phyloP scores from a whole-genome alignment of 1,140 invertebrate species.

The Aphelinus certus region DNA sequence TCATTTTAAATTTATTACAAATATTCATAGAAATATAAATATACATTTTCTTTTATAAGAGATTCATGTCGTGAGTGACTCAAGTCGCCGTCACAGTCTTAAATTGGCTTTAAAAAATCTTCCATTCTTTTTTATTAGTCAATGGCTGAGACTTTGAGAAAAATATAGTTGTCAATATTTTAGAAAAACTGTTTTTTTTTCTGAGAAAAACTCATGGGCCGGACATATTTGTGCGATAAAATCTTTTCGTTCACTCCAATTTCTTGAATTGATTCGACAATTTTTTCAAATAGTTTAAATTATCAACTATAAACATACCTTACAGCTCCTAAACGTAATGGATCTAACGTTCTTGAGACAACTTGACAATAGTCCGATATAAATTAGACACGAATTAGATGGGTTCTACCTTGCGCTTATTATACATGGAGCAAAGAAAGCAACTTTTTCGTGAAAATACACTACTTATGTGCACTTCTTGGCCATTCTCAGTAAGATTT shows the following conservation, averaged over 20 bases:
- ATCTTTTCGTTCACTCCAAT: not conserved
- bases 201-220: not conserved
- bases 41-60: constrained; percentile 17
- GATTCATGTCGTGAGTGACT: constrained; percentile 1
- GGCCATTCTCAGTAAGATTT: constrained; percentile 35
- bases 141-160: not conserved
- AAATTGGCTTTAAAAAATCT: constrained; percentile 7
- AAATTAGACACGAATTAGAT: constrained; percentile 19
- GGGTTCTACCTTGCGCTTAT: constrained; percentile 12
- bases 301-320: not conserved
- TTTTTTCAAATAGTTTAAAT: not conserved
- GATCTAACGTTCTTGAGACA: not conserved
- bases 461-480: constrained; percentile 40
- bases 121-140: constrained; percentile 2
- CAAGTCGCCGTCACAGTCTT: not conserved
- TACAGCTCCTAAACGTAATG: not conserved
- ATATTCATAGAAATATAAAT: constrained; percentile 35
- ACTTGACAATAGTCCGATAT: constrained; percentile 6
- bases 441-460: constrained; percentile 10
- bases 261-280: not conserved
- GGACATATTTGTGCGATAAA: constrained; percentile 7
- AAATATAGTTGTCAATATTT: constrained; percentile 30
- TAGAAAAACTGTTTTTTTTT: constrained; percentile 24
- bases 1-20: constrained; percentile 25
- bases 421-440: constrained; percentile 31